Percentiles rank a stretch among this genome's conserved stretches.
Evolutionary conservation across 1,140 invertebrate species (phyloP).

Genomic region (Steinernema feltiae): DNA sequence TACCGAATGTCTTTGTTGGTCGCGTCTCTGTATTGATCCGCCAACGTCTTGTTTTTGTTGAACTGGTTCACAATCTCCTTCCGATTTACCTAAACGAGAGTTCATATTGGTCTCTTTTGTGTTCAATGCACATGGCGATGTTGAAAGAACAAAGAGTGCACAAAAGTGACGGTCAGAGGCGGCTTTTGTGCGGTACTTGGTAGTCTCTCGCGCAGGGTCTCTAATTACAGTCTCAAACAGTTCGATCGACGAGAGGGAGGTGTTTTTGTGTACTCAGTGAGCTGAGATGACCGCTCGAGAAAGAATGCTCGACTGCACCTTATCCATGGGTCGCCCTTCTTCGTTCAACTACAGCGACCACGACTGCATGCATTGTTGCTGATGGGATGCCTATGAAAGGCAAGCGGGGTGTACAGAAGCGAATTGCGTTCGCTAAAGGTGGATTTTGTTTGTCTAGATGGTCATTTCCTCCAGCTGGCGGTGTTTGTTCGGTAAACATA

Average conservation of each 20-base stretch:
- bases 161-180: too few species aligned
- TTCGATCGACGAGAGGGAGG: background rate
- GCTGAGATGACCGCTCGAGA: background rate
- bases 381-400: background rate
- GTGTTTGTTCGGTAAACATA: background rate
- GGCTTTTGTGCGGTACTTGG: too few species aligned
- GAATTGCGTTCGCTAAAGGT: background rate
- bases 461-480: background rate
- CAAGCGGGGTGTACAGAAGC: background rate
- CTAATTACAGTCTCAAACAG: background rate
- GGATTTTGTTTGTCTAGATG: constrained; percentile 8
- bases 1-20: background rate
- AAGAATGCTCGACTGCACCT: background rate
- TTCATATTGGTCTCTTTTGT: background rate
- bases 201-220: background rate
- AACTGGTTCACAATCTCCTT: background rate
- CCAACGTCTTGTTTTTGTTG: background rate
- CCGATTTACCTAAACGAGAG: background rate
- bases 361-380: background rate
- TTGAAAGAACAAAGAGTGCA: too few species aligned
- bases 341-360: background rate
- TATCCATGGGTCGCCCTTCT: background rate
- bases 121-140: background rate
- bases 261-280: background rate
- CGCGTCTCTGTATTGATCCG: background rate